These are phyloP conservation scores for Margaritifera margaritifera DNA, from an alignment of 2,888 invertebrate species.

Conservation along the genomic window DNA sequence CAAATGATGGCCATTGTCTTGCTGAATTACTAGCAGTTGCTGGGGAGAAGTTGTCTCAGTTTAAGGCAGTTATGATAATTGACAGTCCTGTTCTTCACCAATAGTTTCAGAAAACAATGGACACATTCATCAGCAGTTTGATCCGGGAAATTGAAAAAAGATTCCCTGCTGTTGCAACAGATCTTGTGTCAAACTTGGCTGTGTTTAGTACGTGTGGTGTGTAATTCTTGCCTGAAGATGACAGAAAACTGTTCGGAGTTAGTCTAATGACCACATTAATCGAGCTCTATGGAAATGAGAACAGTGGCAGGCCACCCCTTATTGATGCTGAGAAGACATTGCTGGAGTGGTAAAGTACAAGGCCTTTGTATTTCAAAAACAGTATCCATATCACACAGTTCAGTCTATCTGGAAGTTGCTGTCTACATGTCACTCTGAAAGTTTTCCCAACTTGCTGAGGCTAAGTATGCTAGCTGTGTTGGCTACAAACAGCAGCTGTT, in stretches of 20 bases:
- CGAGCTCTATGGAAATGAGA: too few species aligned
- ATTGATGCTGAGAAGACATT: neutral
- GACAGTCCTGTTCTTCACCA: constrained; percentile 5
- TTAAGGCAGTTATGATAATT: constrained; percentile 6
- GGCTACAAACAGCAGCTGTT: too few species aligned
- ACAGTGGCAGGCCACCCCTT: too few species aligned
- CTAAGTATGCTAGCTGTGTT: too few species aligned
- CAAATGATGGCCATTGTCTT: constrained; percentile 5
- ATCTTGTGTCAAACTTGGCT: too few species aligned
- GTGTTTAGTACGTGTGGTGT: too few species aligned
- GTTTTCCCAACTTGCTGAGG: too few species aligned
- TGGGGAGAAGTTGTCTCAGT: neutral
- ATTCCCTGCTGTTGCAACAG: neutral
- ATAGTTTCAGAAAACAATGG: constrained; percentile 5
- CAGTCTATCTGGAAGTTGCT: constrained; percentile 5
- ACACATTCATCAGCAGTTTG: neutral
- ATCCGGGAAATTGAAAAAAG: neutral
- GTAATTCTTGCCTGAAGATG: too few species aligned
- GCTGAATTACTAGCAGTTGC: constrained; percentile 9
- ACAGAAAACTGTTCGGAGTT: too few species aligned
- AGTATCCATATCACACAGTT: constrained; percentile 2
- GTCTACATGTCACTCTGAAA: neutral
- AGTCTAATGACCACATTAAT: too few species aligned
- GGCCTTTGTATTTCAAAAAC: constrained; percentile 5
- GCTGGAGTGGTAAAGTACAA: constrained; percentile 1